Base-by-base conservation (phyloP, 2,888 invertebrate species). In the Drosophila ustulata region DNA sequence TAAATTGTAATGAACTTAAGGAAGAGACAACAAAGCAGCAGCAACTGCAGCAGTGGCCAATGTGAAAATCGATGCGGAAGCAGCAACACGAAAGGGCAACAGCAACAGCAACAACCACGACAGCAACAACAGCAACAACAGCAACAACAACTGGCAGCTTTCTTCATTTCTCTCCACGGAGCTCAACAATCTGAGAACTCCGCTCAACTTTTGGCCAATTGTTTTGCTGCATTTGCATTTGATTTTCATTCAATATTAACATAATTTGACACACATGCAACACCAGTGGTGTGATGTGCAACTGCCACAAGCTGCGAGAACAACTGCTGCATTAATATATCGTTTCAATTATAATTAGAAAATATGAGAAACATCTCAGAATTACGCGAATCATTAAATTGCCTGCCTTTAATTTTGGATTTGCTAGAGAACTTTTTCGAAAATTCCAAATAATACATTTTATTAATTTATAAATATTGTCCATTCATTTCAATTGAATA, bases 41-140 rank as follows among this genome's bases (percentile, higher is more conserved):
- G 43, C 66, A 68, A 46, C 66, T 28, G 52, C 69, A 26, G 39
- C 66, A 62, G 63, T 66, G 71, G 78, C 78, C 82, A 81, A 84
- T 85, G 86, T 84, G 79, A 85, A 84, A 86, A 86, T 84, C 82
- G 78, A 82, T 82, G 82, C 86, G 86, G 82, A 85, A 86, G 84
- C 86, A 72, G 66, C 68, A 74, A 66, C 71, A 80, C 80, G 75
- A 79, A 79, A 77, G 77, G 81, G 77, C 81, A 78, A 52, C 70
- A 50, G n/a, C 66, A 66, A 34, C 71, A 56, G 37, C 66, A 43
- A 23, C 51, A 37, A 41, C 49, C 32, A 13, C 43, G 51, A 53
- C 71, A 58, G 47, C 30, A 41, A 28, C 52, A 13, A 7, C n/a
- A 37, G 11, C 52, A 39, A 50, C 41, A 59, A 18, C 50, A 9